Evolutionary conservation across 2,797 vertebrate species (phyloP).

Genomic region (Pangasius djambal): DNA sequence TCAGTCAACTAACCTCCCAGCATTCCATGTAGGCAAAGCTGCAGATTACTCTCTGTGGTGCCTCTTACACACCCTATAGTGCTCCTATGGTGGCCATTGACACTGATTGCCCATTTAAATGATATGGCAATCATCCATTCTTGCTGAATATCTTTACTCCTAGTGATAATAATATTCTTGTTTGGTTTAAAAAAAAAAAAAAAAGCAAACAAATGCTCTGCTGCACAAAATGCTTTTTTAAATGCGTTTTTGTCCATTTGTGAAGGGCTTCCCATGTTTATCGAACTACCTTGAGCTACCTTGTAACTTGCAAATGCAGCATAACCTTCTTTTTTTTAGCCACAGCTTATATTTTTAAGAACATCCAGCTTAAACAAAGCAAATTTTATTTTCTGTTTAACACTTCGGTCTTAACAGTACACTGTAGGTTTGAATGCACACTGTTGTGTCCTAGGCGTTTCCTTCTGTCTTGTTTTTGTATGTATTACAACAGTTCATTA

Average conservation of each 20-base stretch:
- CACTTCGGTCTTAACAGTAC: too few relatives aligned
- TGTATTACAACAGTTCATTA: neutral
- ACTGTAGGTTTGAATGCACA: too few relatives aligned
- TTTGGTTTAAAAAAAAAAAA: neutral
- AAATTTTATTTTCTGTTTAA: too few relatives aligned
- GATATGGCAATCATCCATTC: neutral
- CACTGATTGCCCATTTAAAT: neutral
- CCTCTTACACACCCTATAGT: neutral
- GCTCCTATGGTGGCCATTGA: too few relatives aligned
- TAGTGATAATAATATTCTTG: neutral
- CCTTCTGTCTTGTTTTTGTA: neutral
- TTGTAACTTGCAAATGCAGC: neutral
- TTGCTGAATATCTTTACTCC: neutral
- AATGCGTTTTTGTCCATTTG: neutral
- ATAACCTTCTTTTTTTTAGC: neutral
- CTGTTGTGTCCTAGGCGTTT: neutral
- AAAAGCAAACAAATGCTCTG: neutral
- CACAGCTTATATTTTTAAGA: neutral
- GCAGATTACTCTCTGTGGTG: neutral
- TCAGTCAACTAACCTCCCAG: neutral
- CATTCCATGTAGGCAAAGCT: neutral
- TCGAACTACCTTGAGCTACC: neutral
- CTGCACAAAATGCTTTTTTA: neutral
- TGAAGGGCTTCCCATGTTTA: neutral
- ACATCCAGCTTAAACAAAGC: too few relatives aligned